Base-by-base conservation (phyloP, 1,140 invertebrate species). In the Lordiphosa stackelbergi region DNA sequence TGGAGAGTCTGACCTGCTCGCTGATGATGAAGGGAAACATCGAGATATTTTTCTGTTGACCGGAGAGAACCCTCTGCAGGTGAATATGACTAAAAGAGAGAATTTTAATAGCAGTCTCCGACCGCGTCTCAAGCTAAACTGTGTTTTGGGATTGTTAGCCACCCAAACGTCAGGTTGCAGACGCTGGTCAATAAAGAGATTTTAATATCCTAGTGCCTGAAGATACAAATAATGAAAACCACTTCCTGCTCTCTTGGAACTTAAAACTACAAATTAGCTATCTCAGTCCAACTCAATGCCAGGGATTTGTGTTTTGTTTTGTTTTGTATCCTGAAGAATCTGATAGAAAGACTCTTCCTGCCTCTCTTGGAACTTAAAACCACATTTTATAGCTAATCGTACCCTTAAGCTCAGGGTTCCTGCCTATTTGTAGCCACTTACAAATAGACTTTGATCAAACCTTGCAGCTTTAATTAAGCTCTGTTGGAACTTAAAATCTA, bases 21-120 rank as follows among this genome's bases (percentile, higher is more conserved):
- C 89, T 99, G 52, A 99, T 99, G 98, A 99, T 99, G 97, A 98
- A 99, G 87, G 98, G 98, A 7, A 99, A 99, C 90, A 99, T 99
- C 90, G 98, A 99, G 91, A 99, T 99, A 99, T 99, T 84, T 95
- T 99, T 89, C 90, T 99, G 64, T 90, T 99, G 0, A 99, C 98
- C 73, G 97, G 96, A 68, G 97, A 99, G 90, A 94, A 94, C 75
- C 93, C 93, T 38, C 88, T 94, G 9, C 91, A 92, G 89, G 96
- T 97, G 90, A 89, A 31, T 36, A 8, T 24, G 22, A 24, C 19
- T 19, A 5, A 35, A 24, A 46, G 9, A 16, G 5, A 22, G 3
- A 41, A 41, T 5, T 10, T 12, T 24, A 5, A 1, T 1, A 24
- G 11, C 1, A 0, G 4, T 28, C 34, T 13, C 11, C 0, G 12